Evolutionary conservation across 1,140 invertebrate species (phyloP).

Genomic region (Drosophila oshimai): DNA sequence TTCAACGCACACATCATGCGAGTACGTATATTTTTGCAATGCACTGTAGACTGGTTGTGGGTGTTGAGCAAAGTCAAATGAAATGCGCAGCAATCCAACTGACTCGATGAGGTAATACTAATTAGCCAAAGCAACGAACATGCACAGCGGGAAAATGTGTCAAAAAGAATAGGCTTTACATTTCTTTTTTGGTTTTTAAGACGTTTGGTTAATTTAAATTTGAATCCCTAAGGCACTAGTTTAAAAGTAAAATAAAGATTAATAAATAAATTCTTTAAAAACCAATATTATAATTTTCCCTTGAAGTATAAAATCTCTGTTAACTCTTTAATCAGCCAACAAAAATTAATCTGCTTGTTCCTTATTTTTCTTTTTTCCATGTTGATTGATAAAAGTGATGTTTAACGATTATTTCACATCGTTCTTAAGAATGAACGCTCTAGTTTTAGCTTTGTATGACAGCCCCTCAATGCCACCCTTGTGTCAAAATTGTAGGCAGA

Average conservation of each 20-base stretch:
- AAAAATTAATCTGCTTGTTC: too few species aligned
- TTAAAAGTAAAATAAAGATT: too few species aligned
- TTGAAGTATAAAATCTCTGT: too few species aligned
- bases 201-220: too few species aligned
- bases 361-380: too few species aligned
- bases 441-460: not conserved
- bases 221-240: too few species aligned
- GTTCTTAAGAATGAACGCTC: not conserved
- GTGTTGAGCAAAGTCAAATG: slow-evolving; percentile 34
- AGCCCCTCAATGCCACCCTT: not conserved
- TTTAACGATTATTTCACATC: too few species aligned
- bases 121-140: slow-evolving; percentile 30
- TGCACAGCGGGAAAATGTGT: slow-evolving; percentile 17
- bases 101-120: slow-evolving; percentile 61
- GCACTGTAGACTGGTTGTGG: slow-evolving; percentile 45
- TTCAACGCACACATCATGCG: slow-evolving; percentile 17
- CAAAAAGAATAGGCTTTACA: not conserved
- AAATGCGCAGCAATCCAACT: slow-evolving; percentile 56
- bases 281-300: too few species aligned
- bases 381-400: too few species aligned
- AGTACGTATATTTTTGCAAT: slow-evolving; percentile 32
- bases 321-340: too few species aligned
- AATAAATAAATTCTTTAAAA: too few species aligned
- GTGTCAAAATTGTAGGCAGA: not conserved
- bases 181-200: too few species aligned